Conservation (phyloP, 2,888 invertebrate genomes). For the Eugnorisma glareosa region DNA sequence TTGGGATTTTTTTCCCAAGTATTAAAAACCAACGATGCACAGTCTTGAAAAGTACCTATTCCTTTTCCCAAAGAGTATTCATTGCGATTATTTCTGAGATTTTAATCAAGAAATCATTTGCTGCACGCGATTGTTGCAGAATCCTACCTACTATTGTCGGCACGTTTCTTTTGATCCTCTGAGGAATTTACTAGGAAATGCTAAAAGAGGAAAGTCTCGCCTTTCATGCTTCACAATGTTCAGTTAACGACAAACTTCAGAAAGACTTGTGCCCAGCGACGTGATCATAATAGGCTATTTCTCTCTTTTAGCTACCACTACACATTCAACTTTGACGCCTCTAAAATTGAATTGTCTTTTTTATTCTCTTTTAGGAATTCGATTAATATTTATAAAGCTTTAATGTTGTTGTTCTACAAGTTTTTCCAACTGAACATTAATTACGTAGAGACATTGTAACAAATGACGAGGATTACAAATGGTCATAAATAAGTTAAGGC, state of each 20-base stretch:
- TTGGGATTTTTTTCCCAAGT: no score
- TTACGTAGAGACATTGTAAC: slow-evolving; percentile 35
- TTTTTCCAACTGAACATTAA: slow-evolving; percentile 41
- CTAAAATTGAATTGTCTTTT: slow-evolving; percentile 31
- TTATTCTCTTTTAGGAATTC: slow-evolving; percentile 3
- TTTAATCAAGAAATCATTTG: slow-evolving; percentile 28
- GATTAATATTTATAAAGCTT: slow-evolving; percentile 19
- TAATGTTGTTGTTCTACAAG: slow-evolving; percentile 18
- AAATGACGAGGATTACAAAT: slow-evolving; percentile 50
- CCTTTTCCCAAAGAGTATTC: background rate
- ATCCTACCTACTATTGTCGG: background rate
- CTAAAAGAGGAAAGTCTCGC: slow-evolving; percentile 15
- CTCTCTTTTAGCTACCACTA: slow-evolving; percentile 29
- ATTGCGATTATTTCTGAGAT: slow-evolving; percentile 1
- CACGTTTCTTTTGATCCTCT: slow-evolving; percentile 19
- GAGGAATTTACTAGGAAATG: slow-evolving; percentile 24
- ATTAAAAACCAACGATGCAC: background rate
- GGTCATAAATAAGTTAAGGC: slow-evolving; percentile 32
- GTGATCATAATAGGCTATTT: slow-evolving; percentile 38
- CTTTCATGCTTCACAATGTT: slow-evolving; percentile 34
- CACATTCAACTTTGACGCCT: slow-evolving; percentile 29
- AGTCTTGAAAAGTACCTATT: slow-evolving; percentile 13
- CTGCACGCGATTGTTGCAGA: slow-evolving; percentile 24
- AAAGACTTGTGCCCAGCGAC: slow-evolving; percentile 40
- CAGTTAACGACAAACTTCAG: slow-evolving; percentile 48